These are phyloP conservation scores for Anarsia innoxiella DNA, from an alignment of 2,888 invertebrate species.

Conservation along the genomic window DNA sequence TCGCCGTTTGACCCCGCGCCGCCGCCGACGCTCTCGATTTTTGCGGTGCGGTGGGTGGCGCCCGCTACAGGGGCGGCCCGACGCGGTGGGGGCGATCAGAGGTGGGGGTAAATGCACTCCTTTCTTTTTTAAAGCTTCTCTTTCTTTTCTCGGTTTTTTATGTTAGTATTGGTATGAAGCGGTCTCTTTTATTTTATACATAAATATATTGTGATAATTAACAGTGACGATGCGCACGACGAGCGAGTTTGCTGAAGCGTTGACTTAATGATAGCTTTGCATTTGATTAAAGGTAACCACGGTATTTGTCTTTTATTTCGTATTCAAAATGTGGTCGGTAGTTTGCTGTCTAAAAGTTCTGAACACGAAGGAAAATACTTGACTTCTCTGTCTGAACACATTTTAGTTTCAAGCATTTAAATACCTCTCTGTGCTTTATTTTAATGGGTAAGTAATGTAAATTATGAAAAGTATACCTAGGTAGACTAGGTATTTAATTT, in stretches of 20 bases:
- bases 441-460: no score
- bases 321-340: slow-evolving; percentile 28
- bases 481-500: no score
- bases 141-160: slow-evolving; percentile 75
- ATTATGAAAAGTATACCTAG: no score
- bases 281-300: slow-evolving; percentile 69
- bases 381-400: slow-evolving; percentile 23
- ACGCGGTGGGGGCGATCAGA: slow-evolving; percentile 55
- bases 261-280: slow-evolving; percentile 69
- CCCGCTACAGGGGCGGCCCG: slow-evolving; percentile 72
- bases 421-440: no score
- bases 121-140: slow-evolving; percentile 75
- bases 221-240: slow-evolving; percentile 68
- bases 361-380: no score
- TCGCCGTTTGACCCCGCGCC: slow-evolving; percentile 74
- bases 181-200: slow-evolving; percentile 68
- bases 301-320: slow-evolving; percentile 60
- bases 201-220: slow-evolving; percentile 72
- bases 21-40: slow-evolving; percentile 77
- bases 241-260: slow-evolving; percentile 59
- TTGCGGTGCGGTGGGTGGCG: slow-evolving; percentile 79
- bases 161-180: slow-evolving; percentile 67
- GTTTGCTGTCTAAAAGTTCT: no score
- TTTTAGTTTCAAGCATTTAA: no score
- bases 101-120: slow-evolving; percentile 73